These are phyloP conservation scores for Xylota sylvarum DNA, from an alignment of 2,888 invertebrate species.

Conservation along the genomic window DNA sequence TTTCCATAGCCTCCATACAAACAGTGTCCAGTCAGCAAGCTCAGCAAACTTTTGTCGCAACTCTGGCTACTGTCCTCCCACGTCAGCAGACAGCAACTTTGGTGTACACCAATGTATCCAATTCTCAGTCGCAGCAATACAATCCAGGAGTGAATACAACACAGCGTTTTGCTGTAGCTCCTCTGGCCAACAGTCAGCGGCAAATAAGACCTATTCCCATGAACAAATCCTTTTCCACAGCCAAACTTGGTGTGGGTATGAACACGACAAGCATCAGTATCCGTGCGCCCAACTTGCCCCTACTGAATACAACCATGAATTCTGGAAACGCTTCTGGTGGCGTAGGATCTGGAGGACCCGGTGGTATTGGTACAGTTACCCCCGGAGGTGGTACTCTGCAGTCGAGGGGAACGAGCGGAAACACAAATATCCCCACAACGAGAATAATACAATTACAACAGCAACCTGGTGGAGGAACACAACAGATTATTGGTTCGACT, in stretches of 20 bases:
- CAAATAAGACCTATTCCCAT: constrained; percentile 84
- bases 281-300: constrained; percentile 82
- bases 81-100: constrained; percentile 84
- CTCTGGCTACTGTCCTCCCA: constrained; percentile 82
- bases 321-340: constrained; percentile 79
- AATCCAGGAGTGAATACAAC: constrained; percentile 80
- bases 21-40: constrained; percentile 79
- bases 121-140: constrained; percentile 82
- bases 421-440: constrained; percentile 81
- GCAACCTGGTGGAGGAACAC: constrained; percentile 81
- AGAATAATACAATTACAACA: constrained; percentile 84
- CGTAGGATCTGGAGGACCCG: constrained; percentile 77
- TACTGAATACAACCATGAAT: constrained; percentile 79
- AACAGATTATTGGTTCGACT: constrained; percentile 83
- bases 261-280: constrained; percentile 84
- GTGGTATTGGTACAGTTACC: constrained; percentile 77
- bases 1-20: constrained; percentile 78
- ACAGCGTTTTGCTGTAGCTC: constrained; percentile 83
- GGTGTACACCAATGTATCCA: constrained; percentile 83
- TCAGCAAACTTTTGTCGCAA: constrained; percentile 83
- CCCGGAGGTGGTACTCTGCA: constrained; percentile 76
- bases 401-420: constrained; percentile 79
- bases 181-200: constrained; percentile 80
- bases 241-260: constrained; percentile 80
- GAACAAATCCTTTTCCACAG: constrained; percentile 82